Base-by-base conservation (phyloP, 2,888 invertebrate species). In the Acronicta alni region DNA sequence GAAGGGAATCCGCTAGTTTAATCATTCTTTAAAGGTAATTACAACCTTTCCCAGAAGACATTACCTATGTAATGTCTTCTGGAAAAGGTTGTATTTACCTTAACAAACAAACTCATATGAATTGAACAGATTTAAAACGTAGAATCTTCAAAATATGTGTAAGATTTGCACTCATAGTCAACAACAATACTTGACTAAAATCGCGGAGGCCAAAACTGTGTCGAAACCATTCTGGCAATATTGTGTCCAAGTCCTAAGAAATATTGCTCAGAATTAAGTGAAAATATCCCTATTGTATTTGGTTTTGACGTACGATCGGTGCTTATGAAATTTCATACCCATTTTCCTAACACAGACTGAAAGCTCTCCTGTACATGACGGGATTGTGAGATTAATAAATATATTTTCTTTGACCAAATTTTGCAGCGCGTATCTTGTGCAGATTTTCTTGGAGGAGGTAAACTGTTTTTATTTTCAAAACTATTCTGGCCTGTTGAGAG, bases 291-390 rank as follows among this genome's bases (percentile, higher is more conserved):
- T 23, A 17, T 57, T 57, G 46, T 72, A 44, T 66, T 47, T 56
- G 49, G 18, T 15, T 53, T 58, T 57, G 71, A 75, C 55, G 44
- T 64, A 58, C 69, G 62, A 71, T 67, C 63, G 57, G 80, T 68
- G 46, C 38, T 46, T 56, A 59, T 49, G 37, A 75, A 71, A 72
- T 12, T 12, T 12, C 12, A 30, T 30, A n/a, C 7, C 5, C n/a
- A 6, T 77, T 57, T 68, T 66, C 58, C 53, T 63, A 65, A 52
- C 43, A 53, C n/a, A 39, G 43, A 47, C 53, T 49, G 51, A 66
- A 52, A 1, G 32, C 18, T 17, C 12, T 5, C 10, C 55, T 60
- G 64, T 26, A 23, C 43, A 47, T 63, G 58, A 63, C 52, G 43
- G 54, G 17, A 55, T 55, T 51, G 38, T 42, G 18, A 35, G 48